Base-by-base conservation (phyloP, 2,888 invertebrate genomes). In the Dasysyrphus tricinctus region DNA sequence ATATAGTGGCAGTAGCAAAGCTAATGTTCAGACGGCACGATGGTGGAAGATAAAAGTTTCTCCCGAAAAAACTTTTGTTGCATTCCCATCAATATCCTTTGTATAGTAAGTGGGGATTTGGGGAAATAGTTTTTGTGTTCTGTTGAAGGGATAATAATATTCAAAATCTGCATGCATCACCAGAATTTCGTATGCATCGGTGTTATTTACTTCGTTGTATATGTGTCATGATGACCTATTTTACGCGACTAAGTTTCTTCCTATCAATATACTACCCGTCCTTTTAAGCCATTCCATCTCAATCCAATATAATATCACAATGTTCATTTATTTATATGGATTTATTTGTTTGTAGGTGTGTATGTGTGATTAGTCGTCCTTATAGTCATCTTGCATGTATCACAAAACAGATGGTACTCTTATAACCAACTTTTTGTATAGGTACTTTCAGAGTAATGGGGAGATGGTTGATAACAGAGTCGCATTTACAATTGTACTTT, bases 161-260 rank as follows among this genome's bases (percentile, higher is more conserved):
- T 69, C 29, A 11, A 81, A 77, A 82, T 86, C 67, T 56, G 78
- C 72, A 75, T 82, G 78, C 78, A 82, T 79, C 75, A 34, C 19
- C 14, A 32, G 61, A 61, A 67, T 59, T 69, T 29, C 2, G 39
- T 54, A 47, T n/a, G n/a, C 47, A 75, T 63, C 56, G 37, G 37
- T 32, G 57, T 49, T 70, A 69, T 78, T 51, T 69, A 80, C 65
- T 76, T 51, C 63, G 44, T 65, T 72, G 32, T 44, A 24, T 78
- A 24, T 78, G 44, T 86, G 77, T 72, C 78, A 75, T 86, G 86
- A 75, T 86, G 86, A 86, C 86, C 86, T 75, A 86, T 82, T 70
- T 54, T 67, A 11, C 24, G 54, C 59, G 72, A 74, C 77, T 77
- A 69, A 77, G 63, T 56, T 67, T 73, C 29, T 42, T 34, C 51